Percentiles rank a stretch among this genome's conserved stretches.
Evolutionary conservation across 92 coral and sea anemone genomes (phyloP).

Genomic region (Siderastrea siderea): DNA sequence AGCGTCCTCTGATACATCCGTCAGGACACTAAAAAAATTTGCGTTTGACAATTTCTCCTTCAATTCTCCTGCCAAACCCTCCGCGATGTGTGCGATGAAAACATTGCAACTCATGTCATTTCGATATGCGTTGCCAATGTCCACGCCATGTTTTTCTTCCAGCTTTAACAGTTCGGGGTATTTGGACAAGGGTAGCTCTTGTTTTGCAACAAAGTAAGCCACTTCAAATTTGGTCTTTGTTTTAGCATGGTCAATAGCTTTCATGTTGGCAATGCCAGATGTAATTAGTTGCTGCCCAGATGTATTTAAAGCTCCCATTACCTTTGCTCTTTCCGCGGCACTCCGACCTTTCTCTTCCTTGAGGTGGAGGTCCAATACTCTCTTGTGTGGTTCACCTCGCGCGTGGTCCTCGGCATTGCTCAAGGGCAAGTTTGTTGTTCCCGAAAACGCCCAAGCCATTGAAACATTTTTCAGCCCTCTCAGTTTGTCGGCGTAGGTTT

Average conservation of each 20-base stretch:
- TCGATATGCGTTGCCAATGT: conserved; percentile 70
- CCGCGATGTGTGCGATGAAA: conserved; percentile 66
- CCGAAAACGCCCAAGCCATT: no score
- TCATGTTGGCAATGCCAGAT: conserved; percentile 25
- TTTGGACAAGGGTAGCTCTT: conserved; percentile 47
- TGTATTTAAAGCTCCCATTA: conserved; percentile 29
- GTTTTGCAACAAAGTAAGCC: conserved; percentile 52
- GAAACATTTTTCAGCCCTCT: no score
- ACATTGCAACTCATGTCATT: conserved; percentile 64
- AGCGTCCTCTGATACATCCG: no score
- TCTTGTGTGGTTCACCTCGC: no score
- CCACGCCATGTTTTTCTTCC: conserved; percentile 65
- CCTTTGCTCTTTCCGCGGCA: conserved; percentile 68
- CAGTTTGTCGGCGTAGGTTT: no score
- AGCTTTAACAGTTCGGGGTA: conserved; percentile 37
- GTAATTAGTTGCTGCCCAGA: conserved; percentile 49
- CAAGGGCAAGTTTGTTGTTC: no score
- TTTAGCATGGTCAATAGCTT: conserved; percentile 3
- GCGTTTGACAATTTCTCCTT: conserved; percentile 58
- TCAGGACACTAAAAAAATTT: conserved; percentile 82
- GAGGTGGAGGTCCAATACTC: conserved; percentile 68
- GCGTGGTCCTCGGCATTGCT: no score
- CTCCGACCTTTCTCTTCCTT: conserved; percentile 51
- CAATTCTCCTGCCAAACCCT: conserved; percentile 57
- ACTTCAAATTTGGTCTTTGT: conserved; percentile 27